These are phyloP conservation scores for Sebastes wilsoni DNA, from an alignment of 2,797 vertebrate species.

Conservation along the genomic window DNA sequence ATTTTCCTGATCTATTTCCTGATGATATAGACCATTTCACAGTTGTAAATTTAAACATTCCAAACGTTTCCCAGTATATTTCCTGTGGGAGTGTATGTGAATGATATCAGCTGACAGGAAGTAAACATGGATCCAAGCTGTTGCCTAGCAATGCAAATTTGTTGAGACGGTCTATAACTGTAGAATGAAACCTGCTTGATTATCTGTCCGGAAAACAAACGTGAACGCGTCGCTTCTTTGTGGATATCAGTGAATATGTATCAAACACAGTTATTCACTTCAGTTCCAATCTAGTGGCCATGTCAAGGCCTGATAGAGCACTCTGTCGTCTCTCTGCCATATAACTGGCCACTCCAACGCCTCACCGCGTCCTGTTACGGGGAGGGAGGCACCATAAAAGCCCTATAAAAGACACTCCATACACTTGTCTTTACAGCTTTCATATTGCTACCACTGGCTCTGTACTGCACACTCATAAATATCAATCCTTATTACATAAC, in stretches of 20 bases:
- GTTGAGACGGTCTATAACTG: background rate
- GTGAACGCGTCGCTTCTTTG: background rate
- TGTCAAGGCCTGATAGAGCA: constrained; percentile 43
- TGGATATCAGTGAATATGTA: constrained; percentile 44
- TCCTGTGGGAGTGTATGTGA: too few species aligned
- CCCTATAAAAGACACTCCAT: constrained; percentile 50
- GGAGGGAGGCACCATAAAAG: constrained; percentile 45
- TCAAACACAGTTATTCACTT: constrained; percentile 35
- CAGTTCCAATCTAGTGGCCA: constrained; percentile 40
- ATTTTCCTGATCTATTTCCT: background rate
- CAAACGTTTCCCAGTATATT: too few species aligned
- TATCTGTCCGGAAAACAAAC: background rate
- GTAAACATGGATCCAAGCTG: too few species aligned
- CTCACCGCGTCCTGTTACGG: constrained; percentile 40
- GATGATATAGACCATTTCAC: too few species aligned
- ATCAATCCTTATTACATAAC: constrained; percentile 40
- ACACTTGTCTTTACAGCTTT: constrained; percentile 43
- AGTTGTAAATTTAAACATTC: too few species aligned
- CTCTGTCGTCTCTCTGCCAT: constrained; percentile 21
- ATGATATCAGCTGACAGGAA: too few species aligned
- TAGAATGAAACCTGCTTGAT: background rate
- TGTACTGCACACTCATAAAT: constrained; percentile 43
- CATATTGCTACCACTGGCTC: constrained; percentile 25
- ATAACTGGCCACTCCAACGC: constrained; percentile 39
- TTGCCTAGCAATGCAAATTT: too few species aligned